phyloP scores from a whole-genome alignment of 2,113 vertebrate genomes.

The Megaptera novaeangliae region DNA sequence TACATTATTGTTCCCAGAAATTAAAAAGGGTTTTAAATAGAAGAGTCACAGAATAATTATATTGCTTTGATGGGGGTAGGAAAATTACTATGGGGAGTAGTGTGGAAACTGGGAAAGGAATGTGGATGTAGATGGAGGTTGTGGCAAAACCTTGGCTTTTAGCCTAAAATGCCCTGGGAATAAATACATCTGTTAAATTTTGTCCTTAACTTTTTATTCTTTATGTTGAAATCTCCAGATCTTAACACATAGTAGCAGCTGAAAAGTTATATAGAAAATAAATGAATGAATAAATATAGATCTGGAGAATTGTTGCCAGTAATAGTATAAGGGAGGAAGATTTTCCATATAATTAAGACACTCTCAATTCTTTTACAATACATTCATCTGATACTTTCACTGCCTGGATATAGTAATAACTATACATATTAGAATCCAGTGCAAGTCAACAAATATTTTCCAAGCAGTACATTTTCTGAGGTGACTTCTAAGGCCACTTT shows the following conservation, averaged over 20 bases:
- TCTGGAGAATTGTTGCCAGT: neutral
- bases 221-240: neutral
- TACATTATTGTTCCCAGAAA: neutral
- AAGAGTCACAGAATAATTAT: neutral
- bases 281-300: neutral
- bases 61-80: neutral
- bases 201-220: neutral
- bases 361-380: neutral
- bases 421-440: neutral
- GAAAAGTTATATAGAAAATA: neutral
- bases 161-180: neutral
- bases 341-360: neutral
- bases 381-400: neutral
- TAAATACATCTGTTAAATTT: neutral
- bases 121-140: neutral
- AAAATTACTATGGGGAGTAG: neutral
- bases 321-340: neutral
- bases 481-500: neutral
- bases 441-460: neutral
- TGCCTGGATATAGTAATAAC: neutral
- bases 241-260: neutral
- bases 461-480: neutral
- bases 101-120: neutral
- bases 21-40: neutral
- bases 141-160: neutral